Base-by-base conservation (phyloP, 1,140 invertebrate genomes). In the Zaprionus africanus region DNA sequence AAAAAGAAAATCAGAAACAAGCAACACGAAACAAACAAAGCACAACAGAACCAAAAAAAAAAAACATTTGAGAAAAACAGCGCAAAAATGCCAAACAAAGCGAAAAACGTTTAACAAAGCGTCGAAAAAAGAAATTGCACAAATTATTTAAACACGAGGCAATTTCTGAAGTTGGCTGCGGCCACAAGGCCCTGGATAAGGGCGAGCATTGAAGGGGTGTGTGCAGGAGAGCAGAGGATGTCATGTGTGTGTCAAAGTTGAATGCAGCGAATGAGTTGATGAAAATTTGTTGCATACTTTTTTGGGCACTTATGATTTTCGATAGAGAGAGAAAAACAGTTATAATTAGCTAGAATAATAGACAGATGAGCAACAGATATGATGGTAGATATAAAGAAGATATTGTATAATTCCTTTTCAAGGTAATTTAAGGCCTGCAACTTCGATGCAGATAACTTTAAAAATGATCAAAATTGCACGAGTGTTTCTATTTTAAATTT, bases 141-240 rank as follows among this genome's bases (percentile, higher is more conserved):
- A 83, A 82, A 87, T 82, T 74, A 86, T 87, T 77, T 82, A 79
- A 87, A 61, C 79, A 74, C 79, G 58, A 82, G 83, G 84, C 79
- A 76, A 86, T 82, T 76, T 81, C 70, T 76, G 56, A 22, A 65
- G 36, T 60, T 76, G 22, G 53, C 26, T 41, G 41, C 54, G 43
- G 38, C 59, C 12, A 19, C 46, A 68, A 54, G 36, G 64, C 15
- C 15, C 38, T 41, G 7, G 38, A 41, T n/a, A 41, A 2, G 38
- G 15, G 13, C 11, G 9, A 34, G 9, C 9, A 34, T 34, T 34
- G 9, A 41, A 41, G 3, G 0, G 43, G 17, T 26, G 0, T 6
- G 41, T 9, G 17, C 3, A 6, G 17, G 19, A 49, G n/a, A 1
- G n/a, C n/a, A 6, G 6, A n/a, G 17, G n/a, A 6, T 51, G n/a